A percentile compares a stretch with the other conserved stretches of the same genome.
phyloP scores from a whole-genome alignment of 2,113 vertebrate genomes.

The Tenebrosternarchus preto region DNA sequence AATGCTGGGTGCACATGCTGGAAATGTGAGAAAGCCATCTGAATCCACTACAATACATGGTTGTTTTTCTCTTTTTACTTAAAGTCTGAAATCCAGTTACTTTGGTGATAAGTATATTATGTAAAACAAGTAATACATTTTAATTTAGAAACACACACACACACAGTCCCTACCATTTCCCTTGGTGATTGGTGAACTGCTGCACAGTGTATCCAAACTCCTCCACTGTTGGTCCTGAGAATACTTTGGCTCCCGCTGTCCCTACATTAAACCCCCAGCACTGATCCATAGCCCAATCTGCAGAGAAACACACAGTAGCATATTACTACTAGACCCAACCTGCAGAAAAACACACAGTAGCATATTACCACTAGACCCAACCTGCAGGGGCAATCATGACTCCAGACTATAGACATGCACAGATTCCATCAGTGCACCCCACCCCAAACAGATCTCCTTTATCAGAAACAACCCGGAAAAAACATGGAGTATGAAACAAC shows the following conservation, averaged over 20 bases:
- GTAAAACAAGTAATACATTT: no score
- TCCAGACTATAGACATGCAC: no score
- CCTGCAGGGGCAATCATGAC: constrained; percentile 5
- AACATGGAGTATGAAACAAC: no score
- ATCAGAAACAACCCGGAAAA: no score
- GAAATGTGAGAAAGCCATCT: neutral
- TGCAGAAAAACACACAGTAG: neutral
- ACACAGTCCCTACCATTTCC: constrained; percentile 78
- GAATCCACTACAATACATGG: neutral
- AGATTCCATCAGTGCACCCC: no score
- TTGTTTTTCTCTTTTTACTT: no score
- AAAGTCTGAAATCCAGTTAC: no score
- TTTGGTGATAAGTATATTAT: neutral
- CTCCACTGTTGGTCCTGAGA: constrained; percentile 70
- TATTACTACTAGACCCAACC: no score
- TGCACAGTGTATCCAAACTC: constrained; percentile 82
- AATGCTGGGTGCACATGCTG: neutral
- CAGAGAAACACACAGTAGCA: constrained; percentile 7
- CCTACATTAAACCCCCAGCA: constrained; percentile 78
- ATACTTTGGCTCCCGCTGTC: constrained; percentile 74
- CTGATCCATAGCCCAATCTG: constrained; percentile 66
- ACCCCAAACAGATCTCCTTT: no score
- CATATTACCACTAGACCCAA: no score
- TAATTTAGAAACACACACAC: neutral
- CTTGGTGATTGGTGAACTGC: constrained; percentile 74